These are phyloP conservation scores for Brachyhypopomus gauderio DNA, from an alignment of 2,113 vertebrate genomes.

Conservation along the genomic window DNA sequence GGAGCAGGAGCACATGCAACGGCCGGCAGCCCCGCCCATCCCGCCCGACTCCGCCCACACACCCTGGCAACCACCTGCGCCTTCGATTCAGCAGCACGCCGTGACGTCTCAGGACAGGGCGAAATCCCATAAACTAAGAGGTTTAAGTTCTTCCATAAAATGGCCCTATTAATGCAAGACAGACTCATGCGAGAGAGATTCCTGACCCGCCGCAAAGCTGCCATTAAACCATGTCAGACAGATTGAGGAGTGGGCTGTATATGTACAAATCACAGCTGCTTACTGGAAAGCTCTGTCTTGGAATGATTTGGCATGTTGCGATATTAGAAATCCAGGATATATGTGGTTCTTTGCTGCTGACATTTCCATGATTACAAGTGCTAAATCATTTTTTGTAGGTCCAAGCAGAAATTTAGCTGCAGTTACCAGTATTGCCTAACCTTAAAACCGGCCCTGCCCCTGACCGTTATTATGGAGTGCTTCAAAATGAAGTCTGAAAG, in stretches of 20 bases:
- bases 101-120: slow-evolving; percentile 12
- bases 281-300: background rate
- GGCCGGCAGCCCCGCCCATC: slow-evolving; percentile 14
- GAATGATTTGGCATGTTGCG: background rate
- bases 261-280: background rate
- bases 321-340: background rate
- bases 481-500: slow-evolving; percentile 11
- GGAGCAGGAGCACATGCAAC: slow-evolving; percentile 57
- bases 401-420: background rate
- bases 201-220: background rate
- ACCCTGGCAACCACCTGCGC: slow-evolving; percentile 19
- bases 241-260: background rate
- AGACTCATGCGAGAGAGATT: background rate
- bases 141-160: slow-evolving; percentile 5
- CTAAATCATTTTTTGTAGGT: background rate
- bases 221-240: background rate
- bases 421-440: background rate
- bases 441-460: background rate
- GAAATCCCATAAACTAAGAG: background rate
- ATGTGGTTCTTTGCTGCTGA: slow-evolving; percentile 3
- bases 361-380: background rate
- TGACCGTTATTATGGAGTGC: background rate
- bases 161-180: background rate
- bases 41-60: slow-evolving; percentile 14
- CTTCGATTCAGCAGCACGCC: slow-evolving; percentile 4